These are phyloP conservation scores for Zaprionus obscuricornis DNA, from an alignment of 2,888 invertebrate genomes.

Conservation along the genomic window DNA sequence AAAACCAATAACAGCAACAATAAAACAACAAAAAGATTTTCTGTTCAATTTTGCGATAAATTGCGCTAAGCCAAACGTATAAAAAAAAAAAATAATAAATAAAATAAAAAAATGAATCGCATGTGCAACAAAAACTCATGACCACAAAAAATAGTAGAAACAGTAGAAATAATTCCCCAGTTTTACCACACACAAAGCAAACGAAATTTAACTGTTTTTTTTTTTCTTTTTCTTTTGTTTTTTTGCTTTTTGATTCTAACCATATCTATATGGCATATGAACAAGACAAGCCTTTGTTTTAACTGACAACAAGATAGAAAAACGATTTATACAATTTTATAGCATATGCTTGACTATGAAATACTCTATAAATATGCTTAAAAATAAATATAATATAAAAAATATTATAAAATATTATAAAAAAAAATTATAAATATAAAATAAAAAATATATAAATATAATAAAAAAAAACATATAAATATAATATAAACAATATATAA, in stretches of 20 bases:
- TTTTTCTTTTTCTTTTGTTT: too few species aligned
- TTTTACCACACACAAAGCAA: conserved; percentile 7
- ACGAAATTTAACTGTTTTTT: too few species aligned
- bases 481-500: too few species aligned
- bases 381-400: not conserved
- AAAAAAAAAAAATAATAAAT: too few species aligned
- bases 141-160: conserved; percentile 15
- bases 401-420: not conserved
- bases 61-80: conserved; percentile 18
- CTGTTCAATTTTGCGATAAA: conserved; percentile 27
- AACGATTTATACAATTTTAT: not conserved
- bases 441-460: not conserved
- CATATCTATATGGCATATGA: conserved; percentile 23
- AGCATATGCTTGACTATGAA: not conserved
- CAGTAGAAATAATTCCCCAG: too few species aligned
- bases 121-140: conserved; percentile 25
- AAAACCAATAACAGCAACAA: too few species aligned
- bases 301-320: conserved; percentile 21
- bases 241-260: not conserved
- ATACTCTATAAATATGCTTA: conserved; percentile 25
- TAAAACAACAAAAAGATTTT: not conserved
- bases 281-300: conserved; percentile 62
- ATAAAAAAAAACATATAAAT: too few species aligned
- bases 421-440: not conserved
- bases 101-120: conserved; percentile 25